Evolutionary conservation across 2,888 invertebrate genomes (phyloP), one percentile per base, ranked within the genome.

Genomic region (Drosophila atroscutellata): DNA sequence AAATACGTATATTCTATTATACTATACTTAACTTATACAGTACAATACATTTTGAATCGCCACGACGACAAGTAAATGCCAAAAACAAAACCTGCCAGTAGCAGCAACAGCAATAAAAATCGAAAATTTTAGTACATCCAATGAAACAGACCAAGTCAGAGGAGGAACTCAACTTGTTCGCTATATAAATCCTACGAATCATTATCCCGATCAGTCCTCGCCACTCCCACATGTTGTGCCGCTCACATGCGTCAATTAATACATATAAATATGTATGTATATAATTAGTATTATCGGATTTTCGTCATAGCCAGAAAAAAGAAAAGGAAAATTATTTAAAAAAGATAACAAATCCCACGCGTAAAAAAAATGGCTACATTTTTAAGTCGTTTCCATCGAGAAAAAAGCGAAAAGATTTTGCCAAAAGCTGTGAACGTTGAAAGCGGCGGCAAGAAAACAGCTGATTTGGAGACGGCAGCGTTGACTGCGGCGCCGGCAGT

Each of bases 321-420:
- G 2, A 34, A 32, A 52, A 18, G 26, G 51, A 45, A 45, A 54
- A 5, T 49, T 50, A 62, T 18, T 45, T 26, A 24, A 64, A 28
- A 54, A 36, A 47, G 60, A 62, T 26, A 51, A 45, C 15, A 42
- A 68, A 73, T 28, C 77, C 81, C 79, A 81, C 80, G 81, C 67
- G 56, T 45, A 60, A 59, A 60, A 45, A 63, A 63, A 74, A 88
- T 91, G 92, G 91, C 92, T 51, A 87, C 91, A 87, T 92, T 91
- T 87, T 72, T 92, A 55, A 91, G 89, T 90, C 91, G 91, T 77
- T 91, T 91, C 77, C 92, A 91, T 86, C 90, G 91, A 55, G 92
- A 91, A 49, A 92, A 92, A 83, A 92, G 92, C 83, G 91, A 91
- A 84, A 91, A 90, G 76, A 86, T 90, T 73, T 78, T 88, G 65